Evolutionary conservation across 2,888 invertebrate species (phyloP), one percentile per base, ranked within the genome.

Genomic region (Elegia similella): DNA sequence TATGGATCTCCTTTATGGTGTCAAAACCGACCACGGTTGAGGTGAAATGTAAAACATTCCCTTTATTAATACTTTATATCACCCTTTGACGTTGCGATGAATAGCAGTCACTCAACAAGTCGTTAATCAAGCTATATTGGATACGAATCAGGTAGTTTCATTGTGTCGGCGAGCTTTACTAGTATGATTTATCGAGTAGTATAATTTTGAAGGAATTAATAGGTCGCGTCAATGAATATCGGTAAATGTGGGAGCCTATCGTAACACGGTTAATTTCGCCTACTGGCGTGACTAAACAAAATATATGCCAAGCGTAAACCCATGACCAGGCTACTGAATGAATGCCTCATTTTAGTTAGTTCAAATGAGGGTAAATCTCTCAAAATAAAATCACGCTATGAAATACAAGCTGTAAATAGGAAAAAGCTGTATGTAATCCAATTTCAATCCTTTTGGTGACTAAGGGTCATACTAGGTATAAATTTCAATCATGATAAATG

Each of bases 51-150:
- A 72, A 80, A 82, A 84, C 78, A 84, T 86, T 73, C 78, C 74
- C 80, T 85, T 83, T 89, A 88, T 90, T 88, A 86, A 88, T 86
- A 87, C 80, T 84, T 86, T 87, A 86, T 85, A 82, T 72, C 84
- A 84, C 86, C 84, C 87, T 89, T 88, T 90, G 88, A 86, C 78
- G 80, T 73, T 64, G 73, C 77, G 64, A 78, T 88, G 84, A 90
- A 90, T 88, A 84, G 88, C 74, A 87, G 84, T 89, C 88, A 88
- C 90, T 90, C 90, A 90, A 88, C 86, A 80, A 77, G 77, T 91
- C 90, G 90, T 91, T 91, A 91, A 91, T 91, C 90, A 90, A 86
- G 78, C 68, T 72, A 80, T 86, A 87, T 88, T 88, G 84, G 85
- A 79, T 82, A 77, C 73, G 78, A 83, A 88, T 88, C 86, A 88